phyloP scores from a whole-genome alignment of 2,888 invertebrate genomes.

The Chrysotoxum bicinctum region DNA sequence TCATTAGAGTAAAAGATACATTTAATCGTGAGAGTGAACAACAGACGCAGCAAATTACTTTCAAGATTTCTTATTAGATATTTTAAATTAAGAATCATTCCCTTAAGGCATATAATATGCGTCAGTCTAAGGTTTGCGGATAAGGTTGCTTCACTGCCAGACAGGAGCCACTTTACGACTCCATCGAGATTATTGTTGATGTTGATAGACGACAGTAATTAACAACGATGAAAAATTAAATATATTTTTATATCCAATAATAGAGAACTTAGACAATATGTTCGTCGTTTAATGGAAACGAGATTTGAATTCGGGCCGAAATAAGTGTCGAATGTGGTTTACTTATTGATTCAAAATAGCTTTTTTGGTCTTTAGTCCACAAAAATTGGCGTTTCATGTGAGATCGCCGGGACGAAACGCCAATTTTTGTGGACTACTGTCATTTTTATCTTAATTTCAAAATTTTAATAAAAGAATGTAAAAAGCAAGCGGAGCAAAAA shows the following conservation, averaged over 20 bases:
- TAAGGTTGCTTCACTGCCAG: neutral
- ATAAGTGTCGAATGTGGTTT: too few species aligned
- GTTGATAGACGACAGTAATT: neutral
- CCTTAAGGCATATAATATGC: neutral
- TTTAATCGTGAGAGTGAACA: neutral
- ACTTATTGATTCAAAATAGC: too few species aligned
- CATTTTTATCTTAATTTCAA: too few species aligned
- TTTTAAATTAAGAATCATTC: slow-evolving; percentile 60
- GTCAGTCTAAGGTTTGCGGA: neutral
- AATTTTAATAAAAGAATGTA: too few species aligned
- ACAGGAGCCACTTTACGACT: neutral
- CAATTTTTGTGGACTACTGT: too few species aligned
- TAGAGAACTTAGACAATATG: too few species aligned
- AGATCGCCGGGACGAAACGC: too few species aligned
- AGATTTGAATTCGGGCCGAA: too few species aligned
- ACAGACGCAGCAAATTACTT: slow-evolving; percentile 17
- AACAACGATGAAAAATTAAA: neutral
- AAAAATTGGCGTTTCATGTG: too few species aligned
- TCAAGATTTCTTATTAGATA: slow-evolving; percentile 41
- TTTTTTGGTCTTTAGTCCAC: too few species aligned
- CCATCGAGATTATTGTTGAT: neutral
- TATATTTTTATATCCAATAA: neutral
- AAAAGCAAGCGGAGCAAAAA: too few species aligned
- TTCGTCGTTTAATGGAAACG: too few species aligned
- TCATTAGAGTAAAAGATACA: neutral